Percentiles rank a stretch among this genome's conserved stretches.
Evolutionary conservation across 2,888 invertebrate species (phyloP).

Genomic region (Polydrusus cervinus): DNA sequence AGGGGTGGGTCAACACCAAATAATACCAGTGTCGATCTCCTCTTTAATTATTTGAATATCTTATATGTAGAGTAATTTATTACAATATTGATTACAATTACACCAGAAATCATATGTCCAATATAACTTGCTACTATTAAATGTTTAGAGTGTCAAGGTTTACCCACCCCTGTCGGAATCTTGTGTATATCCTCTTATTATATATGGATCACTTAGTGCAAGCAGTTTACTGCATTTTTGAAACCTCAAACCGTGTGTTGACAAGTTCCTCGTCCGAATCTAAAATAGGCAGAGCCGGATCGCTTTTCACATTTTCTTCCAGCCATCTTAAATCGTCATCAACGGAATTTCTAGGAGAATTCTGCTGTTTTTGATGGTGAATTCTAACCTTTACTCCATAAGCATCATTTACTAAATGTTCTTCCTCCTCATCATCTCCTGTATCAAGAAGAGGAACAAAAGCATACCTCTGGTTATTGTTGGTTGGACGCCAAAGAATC

Average conservation of each 20-base stretch:
- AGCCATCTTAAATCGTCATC: slow-evolving; percentile 93
- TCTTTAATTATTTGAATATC: too few species aligned
- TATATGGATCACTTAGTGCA: not conserved
- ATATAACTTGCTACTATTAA: too few species aligned
- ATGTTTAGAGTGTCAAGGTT: not conserved
- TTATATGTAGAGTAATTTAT: too few species aligned
- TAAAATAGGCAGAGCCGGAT: slow-evolving; percentile 80
- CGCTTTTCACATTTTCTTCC: slow-evolving; percentile 91
- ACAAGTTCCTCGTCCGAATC: slow-evolving; percentile 89
- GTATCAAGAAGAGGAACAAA: slow-evolving; percentile 94
- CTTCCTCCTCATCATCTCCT: slow-evolving; percentile 83
- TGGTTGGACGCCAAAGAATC: slow-evolving; percentile 96
- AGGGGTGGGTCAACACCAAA: too few species aligned
- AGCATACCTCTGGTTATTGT: slow-evolving; percentile 95
- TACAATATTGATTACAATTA: too few species aligned
- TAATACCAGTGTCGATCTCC: too few species aligned
- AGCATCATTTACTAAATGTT: slow-evolving; percentile 89
- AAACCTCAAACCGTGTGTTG: slow-evolving; percentile 89
- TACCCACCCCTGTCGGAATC: not conserved
- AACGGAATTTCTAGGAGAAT: slow-evolving; percentile 72
- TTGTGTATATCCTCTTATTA: slow-evolving; percentile 7
- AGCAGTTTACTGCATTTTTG: slow-evolving; percentile 84
- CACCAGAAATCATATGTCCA: too few species aligned
- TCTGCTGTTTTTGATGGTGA: slow-evolving; percentile 61
- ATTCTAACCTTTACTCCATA: slow-evolving; percentile 86